Conservation (phyloP, 2,888 invertebrate species). For the Galerucella pusilla region DNA sequence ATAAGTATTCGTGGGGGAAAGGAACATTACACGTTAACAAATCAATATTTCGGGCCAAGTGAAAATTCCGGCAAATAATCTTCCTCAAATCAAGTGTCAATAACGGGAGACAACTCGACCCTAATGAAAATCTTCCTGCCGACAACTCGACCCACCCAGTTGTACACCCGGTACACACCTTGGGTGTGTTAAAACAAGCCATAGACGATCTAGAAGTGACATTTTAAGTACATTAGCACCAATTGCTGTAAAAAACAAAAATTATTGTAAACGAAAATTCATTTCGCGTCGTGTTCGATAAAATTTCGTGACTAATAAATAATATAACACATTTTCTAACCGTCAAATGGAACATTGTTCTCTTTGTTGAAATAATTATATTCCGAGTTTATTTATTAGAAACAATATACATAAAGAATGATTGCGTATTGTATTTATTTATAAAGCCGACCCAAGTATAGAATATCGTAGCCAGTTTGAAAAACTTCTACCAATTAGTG, state of each 20-base stretch:
- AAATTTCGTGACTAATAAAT: background rate
- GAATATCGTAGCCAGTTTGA: conserved; percentile 4
- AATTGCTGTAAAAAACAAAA: background rate
- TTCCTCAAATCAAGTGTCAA: too few relatives aligned
- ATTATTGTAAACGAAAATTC: background rate
- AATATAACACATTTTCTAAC: background rate
- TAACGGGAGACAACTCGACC: too few relatives aligned
- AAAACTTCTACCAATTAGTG: conserved; percentile 38
- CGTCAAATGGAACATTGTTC: conserved; percentile 9
- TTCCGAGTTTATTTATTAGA: conserved; percentile 7
- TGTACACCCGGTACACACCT: too few relatives aligned
- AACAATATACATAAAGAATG: conserved; percentile 22
- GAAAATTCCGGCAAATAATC: too few relatives aligned
- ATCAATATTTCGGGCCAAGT: too few relatives aligned
- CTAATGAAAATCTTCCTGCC: too few relatives aligned
- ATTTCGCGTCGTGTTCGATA: background rate
- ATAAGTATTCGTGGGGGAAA: too few relatives aligned
- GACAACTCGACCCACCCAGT: too few relatives aligned
- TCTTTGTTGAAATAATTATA: conserved; percentile 1
- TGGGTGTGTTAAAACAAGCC: too few relatives aligned
- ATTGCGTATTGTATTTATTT: conserved; percentile 30
- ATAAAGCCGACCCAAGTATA: conserved; percentile 20
- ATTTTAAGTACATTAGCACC: background rate
- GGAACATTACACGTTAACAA: too few relatives aligned
- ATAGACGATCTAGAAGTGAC: too few relatives aligned